phyloP scores from a whole-genome alignment of 2,113 vertebrate species.

The Rhinichthys klamathensis region DNA sequence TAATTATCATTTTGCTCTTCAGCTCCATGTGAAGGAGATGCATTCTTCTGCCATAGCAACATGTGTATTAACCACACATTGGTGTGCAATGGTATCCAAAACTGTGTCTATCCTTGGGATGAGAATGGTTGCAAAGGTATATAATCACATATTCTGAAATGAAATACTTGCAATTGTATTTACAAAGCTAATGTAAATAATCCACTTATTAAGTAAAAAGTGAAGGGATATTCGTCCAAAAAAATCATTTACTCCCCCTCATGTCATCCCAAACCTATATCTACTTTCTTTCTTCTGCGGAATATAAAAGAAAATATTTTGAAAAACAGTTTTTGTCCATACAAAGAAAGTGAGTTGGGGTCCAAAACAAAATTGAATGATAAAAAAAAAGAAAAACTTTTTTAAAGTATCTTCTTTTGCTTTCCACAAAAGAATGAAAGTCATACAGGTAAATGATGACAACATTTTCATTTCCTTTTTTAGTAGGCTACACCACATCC shows the following conservation, averaged over 20 bases:
- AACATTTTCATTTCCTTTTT: background rate
- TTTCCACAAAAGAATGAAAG: too few species aligned
- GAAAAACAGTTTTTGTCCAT: background rate
- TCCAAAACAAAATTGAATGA: background rate
- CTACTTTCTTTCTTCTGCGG: too few species aligned
- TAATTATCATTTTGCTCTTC: constrained; percentile 48
- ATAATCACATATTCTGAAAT: background rate
- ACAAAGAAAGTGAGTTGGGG: too few species aligned
- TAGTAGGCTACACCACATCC: too few species aligned
- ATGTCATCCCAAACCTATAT: too few species aligned
- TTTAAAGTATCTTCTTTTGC: too few species aligned
- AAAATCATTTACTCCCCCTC: background rate
- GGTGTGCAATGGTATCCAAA: constrained; percentile 97
- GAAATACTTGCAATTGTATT: background rate
- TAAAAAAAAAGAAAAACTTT: too few species aligned
- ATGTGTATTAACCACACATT: constrained; percentile 99
- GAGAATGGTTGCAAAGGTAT: constrained; percentile 97
- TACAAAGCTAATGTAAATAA: background rate
- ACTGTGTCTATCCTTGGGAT: constrained; percentile 98
- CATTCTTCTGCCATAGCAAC: constrained; percentile 98
- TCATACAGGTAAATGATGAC: background rate
- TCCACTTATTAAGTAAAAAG: too few species aligned
- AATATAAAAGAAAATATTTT: too few species aligned
- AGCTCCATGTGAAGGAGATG: constrained; percentile 90
- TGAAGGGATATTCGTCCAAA: too few species aligned